A percentile compares a stretch with the other conserved stretches of the same genome.
These are phyloP conservation scores for Microtus ochrogaster DNA, from an alignment of 2,113 vertebrate genomes.

Conservation along the genomic window DNA sequence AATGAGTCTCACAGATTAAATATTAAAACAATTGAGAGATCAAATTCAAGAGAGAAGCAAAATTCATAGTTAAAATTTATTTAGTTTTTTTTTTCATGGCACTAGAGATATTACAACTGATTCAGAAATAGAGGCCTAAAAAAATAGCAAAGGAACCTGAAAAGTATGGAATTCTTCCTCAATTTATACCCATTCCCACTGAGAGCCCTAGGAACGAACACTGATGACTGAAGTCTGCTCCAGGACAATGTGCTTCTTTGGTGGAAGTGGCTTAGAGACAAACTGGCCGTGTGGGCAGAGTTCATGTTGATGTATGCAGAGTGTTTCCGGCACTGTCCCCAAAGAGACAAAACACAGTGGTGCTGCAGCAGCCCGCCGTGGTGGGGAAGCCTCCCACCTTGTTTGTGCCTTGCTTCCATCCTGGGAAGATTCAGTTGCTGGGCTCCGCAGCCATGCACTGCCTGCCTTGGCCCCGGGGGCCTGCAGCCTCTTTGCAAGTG, in stretches of 20 bases:
- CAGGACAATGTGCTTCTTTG: background rate
- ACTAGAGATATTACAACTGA: background rate
- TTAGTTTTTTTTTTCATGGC: background rate
- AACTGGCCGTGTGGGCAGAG: background rate
- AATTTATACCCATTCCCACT: background rate
- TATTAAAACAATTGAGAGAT: background rate
- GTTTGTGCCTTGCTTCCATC: fast-evolving
- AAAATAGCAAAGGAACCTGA: background rate
- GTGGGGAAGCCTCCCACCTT: fast-evolving
- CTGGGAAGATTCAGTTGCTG: too few relatives aligned
- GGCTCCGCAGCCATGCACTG: background rate
- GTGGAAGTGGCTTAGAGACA: background rate
- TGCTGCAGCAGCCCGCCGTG: fast-evolving
- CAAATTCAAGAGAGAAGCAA: background rate
- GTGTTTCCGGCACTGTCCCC: background rate
- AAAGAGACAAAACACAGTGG: background rate
- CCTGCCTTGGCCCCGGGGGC: background rate
- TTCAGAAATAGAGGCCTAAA: constrained; percentile 44
- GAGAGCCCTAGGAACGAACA: background rate
- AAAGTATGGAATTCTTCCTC: constrained; percentile 36
- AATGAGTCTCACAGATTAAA: background rate
- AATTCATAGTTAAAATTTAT: background rate
- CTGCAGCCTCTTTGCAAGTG: background rate
- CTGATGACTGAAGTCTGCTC: background rate
- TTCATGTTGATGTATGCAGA: background rate